Evolutionary conservation across 2,797 vertebrate species (phyloP).

Genomic region (Buphagus erythrorhynchus): DNA sequence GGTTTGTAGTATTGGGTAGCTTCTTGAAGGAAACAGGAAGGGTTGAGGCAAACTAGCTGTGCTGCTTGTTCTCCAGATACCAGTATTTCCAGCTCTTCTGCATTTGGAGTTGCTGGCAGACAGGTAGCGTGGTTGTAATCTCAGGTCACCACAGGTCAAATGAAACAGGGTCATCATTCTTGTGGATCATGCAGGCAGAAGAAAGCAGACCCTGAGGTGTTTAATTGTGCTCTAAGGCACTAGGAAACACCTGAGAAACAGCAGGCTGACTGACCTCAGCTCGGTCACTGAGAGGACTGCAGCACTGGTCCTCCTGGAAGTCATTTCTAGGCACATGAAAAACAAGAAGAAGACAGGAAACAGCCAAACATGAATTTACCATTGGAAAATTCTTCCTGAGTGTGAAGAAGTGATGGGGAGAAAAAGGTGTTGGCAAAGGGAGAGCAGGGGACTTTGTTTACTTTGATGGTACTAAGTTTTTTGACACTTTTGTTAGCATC

Average conservation of each 20-base stretch:
- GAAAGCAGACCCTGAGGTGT: neutral
- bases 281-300: neutral
- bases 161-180: neutral
- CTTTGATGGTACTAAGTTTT: neutral
- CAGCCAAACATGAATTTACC: neutral
- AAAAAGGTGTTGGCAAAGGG: neutral
- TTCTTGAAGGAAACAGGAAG: neutral
- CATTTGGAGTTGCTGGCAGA: neutral
- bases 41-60: neutral
- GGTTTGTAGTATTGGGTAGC: neutral
- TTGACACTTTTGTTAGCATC: neutral
- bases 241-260: neutral
- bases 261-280: neutral
- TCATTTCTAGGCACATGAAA: neutral
- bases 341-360: neutral
- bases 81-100: constrained; percentile 24
- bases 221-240: neutral
- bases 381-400: neutral
- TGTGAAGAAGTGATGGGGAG: neutral
- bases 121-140: neutral
- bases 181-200: neutral
- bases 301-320: neutral
- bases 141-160: neutral
- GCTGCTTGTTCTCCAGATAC: neutral
- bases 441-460: neutral